Evolutionary conservation across 2,888 invertebrate genomes (phyloP), one percentile per base, ranked within the genome.

Genomic region (Orthosia incerta): DNA sequence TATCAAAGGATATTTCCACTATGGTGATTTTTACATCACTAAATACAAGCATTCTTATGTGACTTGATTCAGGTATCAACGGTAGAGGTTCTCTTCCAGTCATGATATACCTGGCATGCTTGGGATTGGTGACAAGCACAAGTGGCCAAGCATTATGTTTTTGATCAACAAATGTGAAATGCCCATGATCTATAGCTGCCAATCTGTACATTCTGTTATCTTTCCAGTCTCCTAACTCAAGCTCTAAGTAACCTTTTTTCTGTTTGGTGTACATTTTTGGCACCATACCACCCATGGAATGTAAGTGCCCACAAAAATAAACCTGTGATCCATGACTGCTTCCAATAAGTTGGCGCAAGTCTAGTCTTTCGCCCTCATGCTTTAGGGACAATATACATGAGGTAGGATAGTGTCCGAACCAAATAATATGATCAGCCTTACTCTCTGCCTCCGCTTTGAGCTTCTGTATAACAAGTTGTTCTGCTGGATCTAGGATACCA

Each of bases 151-250:
- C 95, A 80, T 97, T 97, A 90, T 98, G 97, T 83, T 96, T 96
- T 67, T 98, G 96, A 93, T 99, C 99, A 72, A 97, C 95, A 94
- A 99, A 99, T 48, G 99, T 98, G 90, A 99, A 97, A 83, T 98
- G 95, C 61, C 98, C 99, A 93, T 99, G 98, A 94, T 99, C 99
- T 83, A 99, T 97, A n/a, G 98, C 99, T 80, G 97, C 97, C 65
- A 99, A 91, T 55, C 99, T 97, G 94, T 97, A 98, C 98, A 98
- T 97, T 95, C 99, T 97, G 90, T 98, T 98, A 88, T 98, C 98
- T 94, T 98, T 99, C 99, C 99, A 99, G 95, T 99, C 99, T 13
- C 98, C 98, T 69, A 99, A 94, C 94, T 99, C 99, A 73, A 99
- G 95, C 94, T 99, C 99, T 75, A 99, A 95, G 90, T 97, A 98